A percentile compares a stretch with the other conserved stretches of the same genome.
Conservation (phyloP, 2,797 vertebrate species). For the Premnoplex brunnescens region DNA sequence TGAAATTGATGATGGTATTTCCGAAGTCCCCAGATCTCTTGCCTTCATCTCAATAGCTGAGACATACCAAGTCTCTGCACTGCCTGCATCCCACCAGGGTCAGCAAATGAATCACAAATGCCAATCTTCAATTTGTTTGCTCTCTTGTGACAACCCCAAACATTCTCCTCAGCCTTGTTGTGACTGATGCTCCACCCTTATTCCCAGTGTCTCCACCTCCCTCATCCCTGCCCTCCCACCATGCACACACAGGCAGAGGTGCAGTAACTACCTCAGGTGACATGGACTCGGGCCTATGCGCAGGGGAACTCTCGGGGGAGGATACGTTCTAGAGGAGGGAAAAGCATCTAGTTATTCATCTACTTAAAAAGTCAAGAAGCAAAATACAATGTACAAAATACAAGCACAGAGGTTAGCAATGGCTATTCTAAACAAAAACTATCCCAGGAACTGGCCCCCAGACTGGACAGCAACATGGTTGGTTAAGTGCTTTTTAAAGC, state of each 20-base stretch:
- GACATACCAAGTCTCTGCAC: background rate
- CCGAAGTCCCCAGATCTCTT: background rate
- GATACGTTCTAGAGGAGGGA: conserved; percentile 91
- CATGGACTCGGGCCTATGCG: conserved; percentile 90
- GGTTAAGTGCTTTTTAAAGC: conserved; percentile 22
- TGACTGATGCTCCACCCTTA: background rate
- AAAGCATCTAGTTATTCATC: conserved; percentile 80
- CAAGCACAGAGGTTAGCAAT: conserved; percentile 67
- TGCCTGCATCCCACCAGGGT: background rate
- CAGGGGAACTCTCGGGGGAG: conserved; percentile 92
- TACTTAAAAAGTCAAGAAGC: conserved; percentile 71
- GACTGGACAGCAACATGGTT: background rate
- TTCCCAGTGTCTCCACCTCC: background rate
- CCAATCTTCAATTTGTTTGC: background rate
- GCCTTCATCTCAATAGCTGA: background rate
- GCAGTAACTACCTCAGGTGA: conserved; percentile 90
- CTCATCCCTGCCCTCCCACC: background rate
- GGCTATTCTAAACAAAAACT: conserved; percentile 32
- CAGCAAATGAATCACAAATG: background rate
- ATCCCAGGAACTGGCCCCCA: background rate
- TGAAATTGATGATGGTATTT: background rate
- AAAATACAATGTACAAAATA: conserved; percentile 62
- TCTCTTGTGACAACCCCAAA: background rate
- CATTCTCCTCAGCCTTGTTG: background rate
- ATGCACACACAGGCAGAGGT: background rate